Base-by-base conservation (phyloP, 2,797 vertebrate species). In the Peromyscus aztecus region DNA sequence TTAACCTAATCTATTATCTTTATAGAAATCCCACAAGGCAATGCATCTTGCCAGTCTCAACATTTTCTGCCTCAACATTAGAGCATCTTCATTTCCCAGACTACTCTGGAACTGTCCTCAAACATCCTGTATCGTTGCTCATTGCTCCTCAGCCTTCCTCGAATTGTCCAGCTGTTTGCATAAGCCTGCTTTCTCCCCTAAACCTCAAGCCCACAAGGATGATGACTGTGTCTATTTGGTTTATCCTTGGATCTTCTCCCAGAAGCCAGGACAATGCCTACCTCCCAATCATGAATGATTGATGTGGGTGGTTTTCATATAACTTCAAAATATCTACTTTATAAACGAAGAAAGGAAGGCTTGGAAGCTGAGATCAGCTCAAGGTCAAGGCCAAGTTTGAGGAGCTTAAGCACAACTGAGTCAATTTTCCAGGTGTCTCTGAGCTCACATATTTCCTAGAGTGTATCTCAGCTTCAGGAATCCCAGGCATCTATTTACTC, bases 341-440 rank as follows among this genome's bases (percentile, higher is more conserved):
- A 88, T 67, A 84, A 83, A 55, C 40, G 6, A 91, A 31, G 34
- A 93, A 91, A 93, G n/a, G 55, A 34, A 77, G 13, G 17, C 21
- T 93, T 57, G 43, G 43, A n/a, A 16, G 93, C 27, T 82, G 49
- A 90, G 31, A 1, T 81, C 11, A 81, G 13, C 1, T 88, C 17
- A 95, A 89, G 43, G 59, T 90, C 69, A 91, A 80, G 49, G 67
- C 59, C 27, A 78, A 73, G 63, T 82, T 75, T 77, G 61, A 31
- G 65, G 17, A 65, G 52, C 24, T 49, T 57, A 10, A 93, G 27
- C 52, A 2, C 23, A 69, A 5, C 49, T 65, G 67, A 81, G 71
- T 21, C 27, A 84, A 4, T 37, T 85, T 29, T 4, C 12, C 14
- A 34, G 23, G 6, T 52, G 2, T 78, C 11, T 57, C 29, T 80